Percentiles rank a stretch among this genome's conserved stretches.
Conservation (phyloP, 1,140 invertebrate species). For the Heliconius congener region DNA sequence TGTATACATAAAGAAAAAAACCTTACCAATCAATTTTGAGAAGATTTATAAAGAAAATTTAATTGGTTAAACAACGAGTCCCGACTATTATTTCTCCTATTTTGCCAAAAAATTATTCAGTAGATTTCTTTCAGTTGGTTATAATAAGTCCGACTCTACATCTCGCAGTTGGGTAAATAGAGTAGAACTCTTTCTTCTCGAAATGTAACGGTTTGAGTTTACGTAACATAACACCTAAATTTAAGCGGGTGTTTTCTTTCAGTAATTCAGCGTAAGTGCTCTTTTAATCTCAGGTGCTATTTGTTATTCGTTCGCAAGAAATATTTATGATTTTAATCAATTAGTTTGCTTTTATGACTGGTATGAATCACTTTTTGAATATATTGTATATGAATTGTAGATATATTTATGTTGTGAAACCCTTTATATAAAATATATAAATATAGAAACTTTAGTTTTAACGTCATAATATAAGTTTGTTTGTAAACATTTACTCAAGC, state of each 20-base stretch:
- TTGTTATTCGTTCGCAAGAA: conserved; percentile 24
- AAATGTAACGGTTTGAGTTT: conserved; percentile 36
- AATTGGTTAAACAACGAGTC: no score
- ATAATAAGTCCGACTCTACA: no score
- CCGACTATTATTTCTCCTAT: no score
- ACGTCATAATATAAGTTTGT: background rate
- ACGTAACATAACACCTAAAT: conserved; percentile 43
- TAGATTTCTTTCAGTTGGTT: no score
- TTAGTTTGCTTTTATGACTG: conserved; percentile 21
- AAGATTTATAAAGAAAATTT: no score
- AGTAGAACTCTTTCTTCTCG: conserved; percentile 14
- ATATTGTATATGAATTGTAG: background rate
- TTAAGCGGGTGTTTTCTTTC: conserved; percentile 41
- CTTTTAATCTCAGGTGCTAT: conserved; percentile 37
- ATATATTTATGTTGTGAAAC: no score
- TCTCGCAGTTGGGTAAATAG: background rate
- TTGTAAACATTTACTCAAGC: conserved; percentile 16
- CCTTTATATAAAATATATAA: background rate
- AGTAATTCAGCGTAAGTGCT: conserved; percentile 45
- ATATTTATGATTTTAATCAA: conserved; percentile 39
- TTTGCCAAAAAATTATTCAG: no score
- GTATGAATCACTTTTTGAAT: background rate
- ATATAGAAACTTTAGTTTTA: background rate
- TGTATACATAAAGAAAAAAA: no score
- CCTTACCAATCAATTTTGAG: no score